Conservation (phyloP, 1,140 invertebrate genomes). For the Drosophila suzukii region DNA sequence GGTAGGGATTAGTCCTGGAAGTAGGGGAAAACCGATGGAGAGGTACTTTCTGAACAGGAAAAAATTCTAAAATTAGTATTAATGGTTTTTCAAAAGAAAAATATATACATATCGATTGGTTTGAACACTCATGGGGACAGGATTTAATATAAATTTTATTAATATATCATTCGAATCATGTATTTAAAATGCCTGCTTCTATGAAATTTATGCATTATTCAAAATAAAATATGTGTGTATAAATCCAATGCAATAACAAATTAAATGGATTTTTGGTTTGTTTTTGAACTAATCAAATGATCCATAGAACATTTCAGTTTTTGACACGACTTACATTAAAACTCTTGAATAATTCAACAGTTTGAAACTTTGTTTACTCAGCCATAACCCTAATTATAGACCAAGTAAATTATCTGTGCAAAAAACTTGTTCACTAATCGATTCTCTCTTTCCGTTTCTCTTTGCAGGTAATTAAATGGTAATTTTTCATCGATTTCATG, state of each 20-base stretch:
- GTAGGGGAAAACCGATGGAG: background rate
- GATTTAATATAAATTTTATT: no score
- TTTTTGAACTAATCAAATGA: no score
- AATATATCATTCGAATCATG: no score
- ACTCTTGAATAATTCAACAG: constrained; percentile 12
- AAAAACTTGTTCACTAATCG: constrained; percentile 48
- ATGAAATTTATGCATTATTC: no score
- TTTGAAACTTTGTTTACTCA: constrained; percentile 20
- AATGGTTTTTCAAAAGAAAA: background rate
- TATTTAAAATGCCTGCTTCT: no score
- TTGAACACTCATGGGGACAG: background rate
- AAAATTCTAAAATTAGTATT: constrained; percentile 19
- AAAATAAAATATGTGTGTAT: no score
- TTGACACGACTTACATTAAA: background rate
- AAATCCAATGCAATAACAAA: no score
- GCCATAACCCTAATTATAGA: constrained; percentile 26
- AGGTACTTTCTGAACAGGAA: background rate
- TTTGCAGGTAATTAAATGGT: constrained; percentile 74
- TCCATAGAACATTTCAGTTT: background rate
- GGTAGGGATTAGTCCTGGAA: background rate
- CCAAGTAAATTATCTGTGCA: constrained; percentile 25
- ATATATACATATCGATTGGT: background rate
- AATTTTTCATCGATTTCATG: constrained; percentile 54
- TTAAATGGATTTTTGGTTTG: no score
- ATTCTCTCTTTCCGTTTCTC: constrained; percentile 32